phyloP scores from a whole-genome alignment of 2,888 invertebrate species.

The Willowsia nigromaculata region DNA sequence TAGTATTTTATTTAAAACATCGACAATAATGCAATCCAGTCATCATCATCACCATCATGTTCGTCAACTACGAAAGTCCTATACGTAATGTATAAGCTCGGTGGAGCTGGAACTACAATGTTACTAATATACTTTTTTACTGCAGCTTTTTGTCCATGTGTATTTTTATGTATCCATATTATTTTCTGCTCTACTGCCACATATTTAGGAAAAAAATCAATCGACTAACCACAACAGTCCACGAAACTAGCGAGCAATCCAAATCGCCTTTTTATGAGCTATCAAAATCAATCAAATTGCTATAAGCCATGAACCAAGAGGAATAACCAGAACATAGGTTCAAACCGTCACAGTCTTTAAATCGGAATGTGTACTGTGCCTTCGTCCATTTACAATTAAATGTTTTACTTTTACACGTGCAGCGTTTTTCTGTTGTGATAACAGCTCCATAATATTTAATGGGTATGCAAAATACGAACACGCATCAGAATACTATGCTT shows the following conservation, averaged over 20 bases:
- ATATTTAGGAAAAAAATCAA: constrained; percentile 22
- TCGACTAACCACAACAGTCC: not conserved
- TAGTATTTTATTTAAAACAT: not conserved
- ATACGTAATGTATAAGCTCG: no score
- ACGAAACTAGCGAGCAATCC: not conserved
- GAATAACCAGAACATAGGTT: not conserved
- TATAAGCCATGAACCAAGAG: not conserved
- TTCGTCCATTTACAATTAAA: not conserved
- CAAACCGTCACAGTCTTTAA: not conserved
- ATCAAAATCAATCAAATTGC: constrained; percentile 45
- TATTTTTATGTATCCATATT: no score
- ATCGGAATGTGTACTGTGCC: not conserved
- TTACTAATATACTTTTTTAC: no score
- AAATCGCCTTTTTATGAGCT: constrained; percentile 33
- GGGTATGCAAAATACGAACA: not conserved
- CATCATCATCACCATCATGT: constrained; percentile 9
- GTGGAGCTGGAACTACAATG: no score
- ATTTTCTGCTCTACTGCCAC: constrained; percentile 14
- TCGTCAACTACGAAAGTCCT: not conserved
- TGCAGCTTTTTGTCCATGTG: no score
- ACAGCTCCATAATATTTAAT: not conserved
- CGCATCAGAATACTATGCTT: no score
- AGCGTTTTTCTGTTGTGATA: constrained; percentile 2
- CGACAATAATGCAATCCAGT: constrained; percentile 6
- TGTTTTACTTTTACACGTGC: not conserved